These are phyloP conservation scores for Pelecanus crispus DNA, from an alignment of 2,113 vertebrate species.

Conservation along the genomic window DNA sequence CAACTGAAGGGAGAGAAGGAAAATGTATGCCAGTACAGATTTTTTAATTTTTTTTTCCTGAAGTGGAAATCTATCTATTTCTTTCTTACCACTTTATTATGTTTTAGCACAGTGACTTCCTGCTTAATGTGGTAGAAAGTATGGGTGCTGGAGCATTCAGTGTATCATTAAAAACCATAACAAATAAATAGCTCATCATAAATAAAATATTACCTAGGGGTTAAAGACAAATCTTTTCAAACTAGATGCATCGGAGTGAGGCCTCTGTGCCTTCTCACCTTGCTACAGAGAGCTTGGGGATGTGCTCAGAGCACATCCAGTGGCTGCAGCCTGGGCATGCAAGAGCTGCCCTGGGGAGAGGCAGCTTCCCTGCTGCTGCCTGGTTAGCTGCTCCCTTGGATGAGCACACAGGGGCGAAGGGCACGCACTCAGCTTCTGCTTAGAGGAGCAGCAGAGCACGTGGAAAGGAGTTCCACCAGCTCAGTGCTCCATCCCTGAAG, in stretches of 20 bases:
- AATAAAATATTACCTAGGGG: not conserved
- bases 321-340: not conserved
- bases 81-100: not conserved
- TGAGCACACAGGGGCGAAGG: not conserved
- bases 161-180: not conserved
- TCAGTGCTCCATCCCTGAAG: not conserved
- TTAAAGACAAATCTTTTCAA: not conserved
- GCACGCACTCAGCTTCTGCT: not conserved
- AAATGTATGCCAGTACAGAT: not conserved
- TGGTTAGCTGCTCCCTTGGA: not conserved
- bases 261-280: not conserved
- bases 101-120: not conserved
- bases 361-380: not conserved
- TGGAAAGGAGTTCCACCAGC: not conserved
- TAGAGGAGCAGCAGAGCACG: not conserved
- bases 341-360: not conserved
- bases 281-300: not conserved
- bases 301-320: not conserved
- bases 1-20: not conserved
- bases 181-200: not conserved
- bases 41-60: not conserved
- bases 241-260: not conserved
- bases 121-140: not conserved
- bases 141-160: not conserved
- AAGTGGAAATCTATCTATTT: not conserved